phyloP scores from a whole-genome alignment of 2,888 invertebrate genomes.

The Suillia variegata region DNA sequence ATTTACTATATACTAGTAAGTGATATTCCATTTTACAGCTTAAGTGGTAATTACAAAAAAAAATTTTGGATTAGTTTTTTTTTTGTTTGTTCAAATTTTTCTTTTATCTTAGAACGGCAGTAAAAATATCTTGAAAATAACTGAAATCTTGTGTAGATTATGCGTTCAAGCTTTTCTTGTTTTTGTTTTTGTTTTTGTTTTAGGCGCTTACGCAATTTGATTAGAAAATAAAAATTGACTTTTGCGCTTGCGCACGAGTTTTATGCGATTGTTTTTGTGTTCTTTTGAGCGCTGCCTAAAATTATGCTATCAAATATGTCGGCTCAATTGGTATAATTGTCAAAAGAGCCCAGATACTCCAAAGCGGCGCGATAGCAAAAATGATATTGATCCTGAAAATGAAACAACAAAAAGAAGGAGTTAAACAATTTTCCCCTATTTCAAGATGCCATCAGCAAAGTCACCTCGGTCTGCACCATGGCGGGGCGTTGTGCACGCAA shows the following conservation, averaged over 20 bases:
- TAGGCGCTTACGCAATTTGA: background rate
- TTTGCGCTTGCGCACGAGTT: background rate
- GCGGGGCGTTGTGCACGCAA: conserved; percentile 97
- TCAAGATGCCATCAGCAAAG: conserved; percentile 13
- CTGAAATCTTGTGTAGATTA: conserved; percentile 45
- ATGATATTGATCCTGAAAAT: conserved; percentile 93
- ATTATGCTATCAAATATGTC: too few species aligned
- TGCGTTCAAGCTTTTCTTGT: conserved; percentile 34
- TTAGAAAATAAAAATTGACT: conserved; percentile 30
- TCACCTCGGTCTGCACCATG: conserved; percentile 99
- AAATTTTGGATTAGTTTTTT: too few species aligned
- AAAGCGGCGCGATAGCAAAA: conserved; percentile 99
- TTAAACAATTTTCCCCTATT: background rate
- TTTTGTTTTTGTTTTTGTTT: too few species aligned
- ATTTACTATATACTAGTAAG: too few species aligned
- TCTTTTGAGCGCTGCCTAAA: too few species aligned
- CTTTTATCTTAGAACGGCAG: conserved; percentile 2
- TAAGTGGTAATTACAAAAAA: too few species aligned
- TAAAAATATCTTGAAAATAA: conserved; percentile 32
- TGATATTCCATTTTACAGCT: too few species aligned
- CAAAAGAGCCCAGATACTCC: conserved; percentile 97
- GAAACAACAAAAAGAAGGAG: background rate
- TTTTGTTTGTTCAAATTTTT: background rate
- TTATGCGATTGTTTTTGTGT: too few species aligned
- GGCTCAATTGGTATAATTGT: conserved; percentile 88